These are phyloP conservation scores for Chouioia cunea DNA, from an alignment of 2,888 invertebrate genomes.

Conservation along the genomic window DNA sequence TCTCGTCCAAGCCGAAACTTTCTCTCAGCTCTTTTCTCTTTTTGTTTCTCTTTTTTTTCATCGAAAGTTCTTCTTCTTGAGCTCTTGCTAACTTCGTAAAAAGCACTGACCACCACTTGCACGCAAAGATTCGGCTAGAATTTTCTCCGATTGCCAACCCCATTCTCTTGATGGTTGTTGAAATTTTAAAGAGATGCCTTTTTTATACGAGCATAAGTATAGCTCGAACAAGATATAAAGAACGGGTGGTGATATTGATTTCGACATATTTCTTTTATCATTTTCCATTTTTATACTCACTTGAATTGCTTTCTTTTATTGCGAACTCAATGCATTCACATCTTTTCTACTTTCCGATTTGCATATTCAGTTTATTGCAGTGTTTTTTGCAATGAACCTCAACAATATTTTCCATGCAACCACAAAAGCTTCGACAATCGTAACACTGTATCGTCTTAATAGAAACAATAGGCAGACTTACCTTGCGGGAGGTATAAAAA, in stretches of 20 bases:
- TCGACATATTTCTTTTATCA: background rate
- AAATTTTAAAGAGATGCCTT: slow-evolving; percentile 44
- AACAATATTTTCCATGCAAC: too few relatives aligned
- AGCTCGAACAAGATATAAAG: too few relatives aligned
- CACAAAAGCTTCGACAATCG: too few relatives aligned
- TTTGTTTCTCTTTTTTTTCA: slow-evolving; percentile 1
- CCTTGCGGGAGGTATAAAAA: too few relatives aligned
- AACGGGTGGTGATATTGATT: too few relatives aligned
- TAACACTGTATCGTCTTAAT: too few relatives aligned
- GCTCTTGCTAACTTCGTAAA: slow-evolving; percentile 38
- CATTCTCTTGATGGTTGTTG: slow-evolving; percentile 6
- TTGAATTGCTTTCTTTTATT: background rate
- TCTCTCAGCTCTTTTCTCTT: slow-evolving; percentile 4
- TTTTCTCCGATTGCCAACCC: slow-evolving; percentile 44
- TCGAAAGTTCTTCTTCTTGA: slow-evolving; percentile 15
- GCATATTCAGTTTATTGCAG: too few relatives aligned
- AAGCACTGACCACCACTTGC: slow-evolving; percentile 44
- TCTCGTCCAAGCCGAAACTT: slow-evolving; percentile 42
- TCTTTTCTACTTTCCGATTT: too few relatives aligned
- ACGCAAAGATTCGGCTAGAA: slow-evolving; percentile 43
- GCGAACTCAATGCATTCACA: too few relatives aligned
- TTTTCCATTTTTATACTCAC: background rate
- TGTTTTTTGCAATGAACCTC: too few relatives aligned
- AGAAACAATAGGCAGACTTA: too few relatives aligned
- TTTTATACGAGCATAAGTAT: too few relatives aligned